A percentile compares a stretch with the other conserved stretches of the same genome.
These are phyloP conservation scores for Maconellicoccus hirsutus DNA, from an alignment of 1,140 invertebrate genomes.

Conservation along the genomic window DNA sequence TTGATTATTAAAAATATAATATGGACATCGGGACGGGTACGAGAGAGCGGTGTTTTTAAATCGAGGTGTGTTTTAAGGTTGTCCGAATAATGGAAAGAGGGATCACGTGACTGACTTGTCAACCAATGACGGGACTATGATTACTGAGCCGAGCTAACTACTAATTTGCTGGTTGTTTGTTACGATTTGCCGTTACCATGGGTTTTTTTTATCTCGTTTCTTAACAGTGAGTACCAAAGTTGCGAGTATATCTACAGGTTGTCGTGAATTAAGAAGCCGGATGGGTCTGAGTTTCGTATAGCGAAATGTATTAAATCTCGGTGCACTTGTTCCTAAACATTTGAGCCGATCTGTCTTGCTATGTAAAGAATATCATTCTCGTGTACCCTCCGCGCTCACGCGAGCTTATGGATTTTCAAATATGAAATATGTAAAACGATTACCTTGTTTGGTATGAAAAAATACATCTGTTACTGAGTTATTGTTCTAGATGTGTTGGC, in stretches of 20 bases:
- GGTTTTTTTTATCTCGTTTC: not conserved
- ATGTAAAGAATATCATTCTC: too few relatives aligned
- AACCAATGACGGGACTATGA: constrained; percentile 14
- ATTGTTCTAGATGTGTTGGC: too few relatives aligned
- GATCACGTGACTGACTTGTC: constrained; percentile 16
- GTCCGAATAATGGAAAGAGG: constrained; percentile 9
- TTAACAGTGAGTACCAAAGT: not conserved
- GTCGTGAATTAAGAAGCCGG: too few relatives aligned
- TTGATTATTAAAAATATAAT: not conserved
- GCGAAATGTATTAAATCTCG: too few relatives aligned
- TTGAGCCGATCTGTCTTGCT: too few relatives aligned
- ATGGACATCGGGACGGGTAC: not conserved
- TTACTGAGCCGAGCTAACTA: constrained; percentile 12
- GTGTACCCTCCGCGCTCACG: too few relatives aligned
- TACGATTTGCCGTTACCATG: constrained; percentile 15
- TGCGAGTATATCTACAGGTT: not conserved
- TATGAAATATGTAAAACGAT: too few relatives aligned
- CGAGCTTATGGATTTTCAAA: too few relatives aligned
- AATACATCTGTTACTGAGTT: too few relatives aligned
- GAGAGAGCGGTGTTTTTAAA: not conserved
- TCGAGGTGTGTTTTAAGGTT: constrained; percentile 21
- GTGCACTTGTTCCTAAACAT: too few relatives aligned
- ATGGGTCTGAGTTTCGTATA: too few relatives aligned
- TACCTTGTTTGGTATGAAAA: too few relatives aligned
- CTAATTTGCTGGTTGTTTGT: constrained; percentile 17